Conservation (phyloP, 2,797 vertebrate genomes). For the Huso huso region DNA sequence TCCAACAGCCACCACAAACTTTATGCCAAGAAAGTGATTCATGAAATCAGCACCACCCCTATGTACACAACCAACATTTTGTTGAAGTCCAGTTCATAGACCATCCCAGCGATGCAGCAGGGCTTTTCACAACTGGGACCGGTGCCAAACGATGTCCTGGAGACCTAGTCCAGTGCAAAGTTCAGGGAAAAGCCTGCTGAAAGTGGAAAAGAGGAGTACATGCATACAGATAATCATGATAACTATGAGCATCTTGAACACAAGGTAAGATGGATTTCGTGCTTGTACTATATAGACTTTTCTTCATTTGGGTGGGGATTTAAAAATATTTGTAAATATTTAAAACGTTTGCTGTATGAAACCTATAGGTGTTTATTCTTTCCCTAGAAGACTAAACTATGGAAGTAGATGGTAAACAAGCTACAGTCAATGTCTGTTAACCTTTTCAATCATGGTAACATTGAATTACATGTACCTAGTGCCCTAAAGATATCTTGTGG, state of each 20-base stretch:
- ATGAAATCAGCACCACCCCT: slow-evolving; percentile 16
- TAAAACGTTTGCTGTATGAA: no score
- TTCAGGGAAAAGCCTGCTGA: no score
- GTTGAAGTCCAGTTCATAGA: slow-evolving; percentile 19
- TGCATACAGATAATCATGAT: slow-evolving; percentile 9
- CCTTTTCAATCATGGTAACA: no score
- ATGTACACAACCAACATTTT: slow-evolving; percentile 21
- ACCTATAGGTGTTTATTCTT: no score
- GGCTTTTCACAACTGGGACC: not conserved
- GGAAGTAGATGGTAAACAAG: no score
- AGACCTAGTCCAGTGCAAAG: not conserved
- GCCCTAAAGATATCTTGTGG: no score
- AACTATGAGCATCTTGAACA: not conserved
- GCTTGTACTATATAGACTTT: no score
- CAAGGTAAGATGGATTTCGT: slow-evolving; percentile 35
- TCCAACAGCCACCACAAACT: slow-evolving; percentile 23
- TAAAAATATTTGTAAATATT: no score
- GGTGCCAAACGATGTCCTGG: not conserved
- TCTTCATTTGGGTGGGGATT: no score
- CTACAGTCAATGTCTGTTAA: no score
- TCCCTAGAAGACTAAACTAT: no score
- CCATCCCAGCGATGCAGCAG: slow-evolving; percentile 4
- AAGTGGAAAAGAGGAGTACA: not conserved
- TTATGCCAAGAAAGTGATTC: slow-evolving; percentile 28
- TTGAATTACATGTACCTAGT: no score